Base-by-base conservation (phyloP, 92 coral and sea anemone genomes). In the Siderastrea radians region DNA sequence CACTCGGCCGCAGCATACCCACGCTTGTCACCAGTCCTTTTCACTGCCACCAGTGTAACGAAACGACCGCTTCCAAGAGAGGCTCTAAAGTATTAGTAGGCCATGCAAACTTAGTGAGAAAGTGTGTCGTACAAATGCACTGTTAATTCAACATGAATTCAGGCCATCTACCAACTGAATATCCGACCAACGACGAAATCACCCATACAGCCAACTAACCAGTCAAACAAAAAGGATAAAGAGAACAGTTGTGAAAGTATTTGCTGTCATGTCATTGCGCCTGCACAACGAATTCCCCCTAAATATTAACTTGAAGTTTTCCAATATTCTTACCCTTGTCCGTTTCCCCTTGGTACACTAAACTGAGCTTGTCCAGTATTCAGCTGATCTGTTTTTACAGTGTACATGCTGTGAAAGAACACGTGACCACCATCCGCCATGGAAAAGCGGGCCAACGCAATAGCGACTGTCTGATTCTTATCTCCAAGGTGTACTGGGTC, bases 1-100 rank as follows among this genome's bases (percentile, higher is more conserved):
- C 95, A 92, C 72, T 90, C 93, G 52, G 84, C 72, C 50, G 79
- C 57, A 17, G 93, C 81, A 53, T 63, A 19, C 19, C 74, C 46
- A n/a, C 38, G 26, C 2, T 38, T 53, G 78, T 49, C n/a, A 3
- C 68, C 87, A 44, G 59, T 73, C 49, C 60, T 83, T 48, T 47
- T 70, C 44, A 88, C 88, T 61, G 62, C 4, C 77, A 88, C 81
- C 45, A 88, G 57, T 43, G 92, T 67, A 51, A 76, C 53, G 49
- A 65, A 88, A 65, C 92, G 92, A 26, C 51, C 75, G 7, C 38
- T 67, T 12, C 70, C 82, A 78, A 15, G 58, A 46, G 48, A 3
- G 46, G 69, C 58, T 2, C 82, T 78, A 3, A 58, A 46, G 43
- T 9, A 13, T 77, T 19, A 44, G 8, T 67, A 6, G 49, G 49